These are phyloP conservation scores for Catamblyrhynchus diadema DNA, from an alignment of 2,797 vertebrate genomes.

Conservation along the genomic window DNA sequence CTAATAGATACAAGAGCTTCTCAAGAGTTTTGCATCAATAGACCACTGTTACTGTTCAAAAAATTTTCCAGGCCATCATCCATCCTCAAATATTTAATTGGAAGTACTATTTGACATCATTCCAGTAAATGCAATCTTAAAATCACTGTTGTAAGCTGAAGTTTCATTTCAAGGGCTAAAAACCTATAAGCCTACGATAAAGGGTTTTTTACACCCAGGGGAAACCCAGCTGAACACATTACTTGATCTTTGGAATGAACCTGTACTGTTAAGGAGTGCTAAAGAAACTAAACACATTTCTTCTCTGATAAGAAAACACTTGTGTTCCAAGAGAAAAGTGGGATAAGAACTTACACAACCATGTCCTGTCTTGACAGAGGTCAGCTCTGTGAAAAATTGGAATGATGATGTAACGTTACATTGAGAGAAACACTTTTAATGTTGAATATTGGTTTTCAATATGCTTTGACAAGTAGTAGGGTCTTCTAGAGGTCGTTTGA, in stretches of 20 bases:
- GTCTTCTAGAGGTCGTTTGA: rapidly evolving
- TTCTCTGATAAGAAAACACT: neutral
- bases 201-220: neutral
- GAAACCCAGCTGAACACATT: neutral
- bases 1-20: neutral
- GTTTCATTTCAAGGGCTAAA: neutral
- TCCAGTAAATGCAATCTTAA: neutral
- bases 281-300: neutral
- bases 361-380: neutral
- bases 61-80: neutral
- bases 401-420: neutral
- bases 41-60: neutral
- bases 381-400: neutral
- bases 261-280: neutral
- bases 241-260: neutral
- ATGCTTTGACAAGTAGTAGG: neutral
- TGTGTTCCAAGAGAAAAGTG: neutral
- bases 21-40: neutral
- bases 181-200: neutral
- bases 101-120: neutral
- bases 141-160: neutral
- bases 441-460: neutral
- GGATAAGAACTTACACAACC: neutral
- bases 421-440: neutral
- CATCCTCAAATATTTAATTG: neutral